phyloP scores from a whole-genome alignment of 2,888 invertebrate species.

The Hyppa rectilinea region DNA sequence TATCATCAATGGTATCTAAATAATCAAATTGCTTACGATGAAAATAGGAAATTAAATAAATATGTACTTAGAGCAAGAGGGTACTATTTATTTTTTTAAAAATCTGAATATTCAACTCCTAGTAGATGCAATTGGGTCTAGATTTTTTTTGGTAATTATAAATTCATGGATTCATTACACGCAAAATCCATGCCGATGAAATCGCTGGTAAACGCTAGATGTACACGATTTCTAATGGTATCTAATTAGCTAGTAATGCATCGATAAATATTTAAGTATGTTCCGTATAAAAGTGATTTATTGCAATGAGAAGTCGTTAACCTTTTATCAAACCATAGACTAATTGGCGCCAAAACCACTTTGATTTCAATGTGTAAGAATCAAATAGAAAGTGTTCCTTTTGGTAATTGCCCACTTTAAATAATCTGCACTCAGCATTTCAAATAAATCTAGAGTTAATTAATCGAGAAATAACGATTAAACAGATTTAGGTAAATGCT shows the following conservation, averaged over 20 bases:
- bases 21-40: not conserved
- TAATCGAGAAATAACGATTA: conserved; percentile 4
- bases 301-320: not conserved
- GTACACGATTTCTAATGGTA: not conserved
- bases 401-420: not conserved
- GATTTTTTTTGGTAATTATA: not conserved
- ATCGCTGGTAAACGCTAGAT: not conserved
- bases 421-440: not conserved
- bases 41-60: not conserved
- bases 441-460: conserved; percentile 4
- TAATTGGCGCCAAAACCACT: not conserved
- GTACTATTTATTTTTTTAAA: not conserved
- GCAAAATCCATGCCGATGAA: not conserved
- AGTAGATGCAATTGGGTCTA: not conserved
- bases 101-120: not conserved
- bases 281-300: conserved; percentile 24
- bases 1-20: not conserved
- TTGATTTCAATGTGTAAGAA: not conserved
- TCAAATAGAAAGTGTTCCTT: conserved; percentile 22
- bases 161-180: not conserved
- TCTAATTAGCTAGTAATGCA: not conserved
- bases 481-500: conserved; percentile 9
- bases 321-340: conserved; percentile 20
- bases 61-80: accelerated
- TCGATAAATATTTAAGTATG: not conserved